Evolutionary conservation across 2,888 invertebrate genomes (phyloP), one percentile per base, ranked within the genome.

Genomic region (Xestia ashworthii): DNA sequence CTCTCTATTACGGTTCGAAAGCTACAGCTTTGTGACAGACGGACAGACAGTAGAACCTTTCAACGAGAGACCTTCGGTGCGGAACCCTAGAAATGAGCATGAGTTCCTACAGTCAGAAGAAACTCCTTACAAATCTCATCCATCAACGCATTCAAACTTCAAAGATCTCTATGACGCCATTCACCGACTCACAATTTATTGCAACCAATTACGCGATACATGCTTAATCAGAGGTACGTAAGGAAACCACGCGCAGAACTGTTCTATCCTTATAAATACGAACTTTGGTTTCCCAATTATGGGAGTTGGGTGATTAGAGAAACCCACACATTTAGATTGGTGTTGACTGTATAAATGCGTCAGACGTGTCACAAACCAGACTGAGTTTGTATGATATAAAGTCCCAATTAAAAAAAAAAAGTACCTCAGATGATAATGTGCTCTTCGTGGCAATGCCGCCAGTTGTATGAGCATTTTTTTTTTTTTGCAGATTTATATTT

Each of bases 321-420:
- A 86, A 86, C 86, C 86, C 86, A 82, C 70, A 50, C 4, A 46
- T 60, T 75, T 32, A 58, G 22, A 60, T 50, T 38, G 3, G 22
- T 44, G 58, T 64, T 84, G 81, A 80, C 69, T 69, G n/a, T 48
- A 44, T 5, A 8, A 3, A n/a, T 74, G 60, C 65, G 58, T 67
- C 79, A 82, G 32, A 80, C n/a, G 53, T 32, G 41, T 5, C 53
- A 25, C 14, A 5, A 32, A 44, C 32, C 32, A n/a, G n/a, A n/a
- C n/a, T 32, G 32, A 32, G 32, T 32, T 58, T 58, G 6, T 25
- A 55, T 55, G 5, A 55, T 50, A n/a, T n/a, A n/a, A n/a, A n/a
- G n/a, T n/a, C n/a, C 32, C 32, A 32, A 32, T 32, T 32, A 32
- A 32, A 32, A 32, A 32, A n/a, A 32, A 32, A 32, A 32, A 32